Conservation (phyloP, 2,113 vertebrate genomes). For the Elachura formosa region DNA sequence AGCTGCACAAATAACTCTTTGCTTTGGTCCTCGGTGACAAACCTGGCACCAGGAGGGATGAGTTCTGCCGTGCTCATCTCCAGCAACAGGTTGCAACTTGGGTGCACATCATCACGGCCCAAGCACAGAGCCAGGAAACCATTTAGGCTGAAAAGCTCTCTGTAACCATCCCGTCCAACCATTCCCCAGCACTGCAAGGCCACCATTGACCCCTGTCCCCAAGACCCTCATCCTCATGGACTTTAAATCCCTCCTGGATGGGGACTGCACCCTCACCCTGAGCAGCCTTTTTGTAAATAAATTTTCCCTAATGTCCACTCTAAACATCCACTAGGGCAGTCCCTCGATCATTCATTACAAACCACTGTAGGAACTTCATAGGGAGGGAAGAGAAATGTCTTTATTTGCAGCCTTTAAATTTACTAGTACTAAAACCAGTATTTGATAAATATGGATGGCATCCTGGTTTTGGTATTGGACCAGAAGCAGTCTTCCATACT, state of each 20-base stretch:
- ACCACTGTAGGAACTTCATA: background rate
- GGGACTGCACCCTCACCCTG: background rate
- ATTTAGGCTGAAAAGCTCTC: background rate
- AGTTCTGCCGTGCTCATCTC: background rate
- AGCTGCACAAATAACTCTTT: background rate
- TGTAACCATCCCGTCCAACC: background rate
- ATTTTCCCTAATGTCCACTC: background rate
- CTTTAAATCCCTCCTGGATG: background rate
- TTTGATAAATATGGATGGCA: background rate
- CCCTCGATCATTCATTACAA: background rate
- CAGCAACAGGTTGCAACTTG: rapidly evolving
- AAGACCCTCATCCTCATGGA: rapidly evolving
- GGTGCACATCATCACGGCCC: background rate
- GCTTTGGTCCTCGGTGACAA: background rate
- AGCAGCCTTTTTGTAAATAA: background rate
- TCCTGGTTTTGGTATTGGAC: background rate
- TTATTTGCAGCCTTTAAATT: background rate
- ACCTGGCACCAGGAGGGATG: rapidly evolving
- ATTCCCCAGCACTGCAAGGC: background rate
- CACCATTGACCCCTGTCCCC: background rate
- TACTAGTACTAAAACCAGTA: background rate
- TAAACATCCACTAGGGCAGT: background rate
- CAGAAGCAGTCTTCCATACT: background rate
- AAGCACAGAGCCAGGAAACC: background rate
- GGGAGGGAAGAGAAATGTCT: background rate